These are phyloP conservation scores for Bombyx huttoni DNA, from an alignment of 2,888 invertebrate species.

Conservation along the genomic window DNA sequence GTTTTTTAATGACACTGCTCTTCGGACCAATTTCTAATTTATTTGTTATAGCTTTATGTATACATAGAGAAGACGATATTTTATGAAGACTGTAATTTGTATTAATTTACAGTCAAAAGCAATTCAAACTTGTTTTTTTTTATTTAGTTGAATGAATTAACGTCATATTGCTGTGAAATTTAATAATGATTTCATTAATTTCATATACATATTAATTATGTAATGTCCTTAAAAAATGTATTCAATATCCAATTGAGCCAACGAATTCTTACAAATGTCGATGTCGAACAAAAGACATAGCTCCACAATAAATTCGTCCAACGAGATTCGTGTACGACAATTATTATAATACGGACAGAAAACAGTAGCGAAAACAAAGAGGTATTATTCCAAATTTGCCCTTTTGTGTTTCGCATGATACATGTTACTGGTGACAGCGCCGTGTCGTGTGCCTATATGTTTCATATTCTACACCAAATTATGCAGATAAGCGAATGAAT, in stretches of 20 bases:
- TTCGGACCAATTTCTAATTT: constrained; percentile 1
- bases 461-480: constrained; percentile 60
- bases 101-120: not conserved
- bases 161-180: too few species aligned
- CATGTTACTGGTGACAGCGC: constrained; percentile 52
- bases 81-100: not conserved
- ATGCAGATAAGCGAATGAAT: constrained; percentile 66
- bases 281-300: not conserved
- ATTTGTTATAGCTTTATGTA: not conserved
- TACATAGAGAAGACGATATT: not conserved
- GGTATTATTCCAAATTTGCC: constrained; percentile 58
- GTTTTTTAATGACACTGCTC: constrained; percentile 59
- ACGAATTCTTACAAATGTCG: not conserved
- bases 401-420: constrained; percentile 58
- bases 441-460: constrained; percentile 54
- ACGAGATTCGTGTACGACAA: constrained; percentile 5
- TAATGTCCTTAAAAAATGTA: too few species aligned
- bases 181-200: too few species aligned
- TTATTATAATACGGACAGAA: constrained; percentile 32
- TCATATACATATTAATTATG: too few species aligned
- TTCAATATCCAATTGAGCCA: too few species aligned
- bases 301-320: too few species aligned
- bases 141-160: too few species aligned
- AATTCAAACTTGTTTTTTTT: too few species aligned
- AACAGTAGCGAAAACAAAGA: constrained; percentile 45